These are phyloP conservation scores for Mus spicilegus DNA, from an alignment of 2,113 vertebrate species.

Conservation along the genomic window DNA sequence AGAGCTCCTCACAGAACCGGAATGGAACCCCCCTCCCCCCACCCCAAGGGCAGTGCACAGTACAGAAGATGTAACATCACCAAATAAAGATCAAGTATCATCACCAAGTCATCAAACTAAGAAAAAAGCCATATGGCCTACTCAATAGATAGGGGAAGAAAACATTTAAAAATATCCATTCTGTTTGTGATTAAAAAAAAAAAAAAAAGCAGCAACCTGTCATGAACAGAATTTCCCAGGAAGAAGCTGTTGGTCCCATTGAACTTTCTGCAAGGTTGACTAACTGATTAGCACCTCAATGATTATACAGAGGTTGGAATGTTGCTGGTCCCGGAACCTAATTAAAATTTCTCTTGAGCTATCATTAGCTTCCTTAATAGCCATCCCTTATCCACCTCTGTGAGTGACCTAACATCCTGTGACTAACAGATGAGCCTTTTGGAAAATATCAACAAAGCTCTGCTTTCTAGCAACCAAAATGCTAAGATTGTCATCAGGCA, in stretches of 20 bases:
- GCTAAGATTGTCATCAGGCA: neutral
- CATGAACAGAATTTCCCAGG: neutral
- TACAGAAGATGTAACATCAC: neutral
- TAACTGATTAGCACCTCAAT: neutral
- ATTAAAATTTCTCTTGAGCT: neutral
- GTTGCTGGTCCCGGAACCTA: neutral
- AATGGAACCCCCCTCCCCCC: too few relatives aligned
- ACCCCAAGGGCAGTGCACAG: rapidly evolving
- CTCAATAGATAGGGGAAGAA: neutral
- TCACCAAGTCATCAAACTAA: neutral
- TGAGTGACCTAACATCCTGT: neutral
- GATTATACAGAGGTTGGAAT: neutral
- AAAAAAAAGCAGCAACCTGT: neutral
- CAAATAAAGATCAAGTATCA: neutral
- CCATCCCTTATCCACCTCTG: neutral
- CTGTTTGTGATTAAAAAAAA: neutral
- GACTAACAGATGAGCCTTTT: neutral
- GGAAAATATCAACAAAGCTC: neutral
- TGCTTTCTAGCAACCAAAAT: neutral
- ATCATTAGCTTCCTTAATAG: neutral
- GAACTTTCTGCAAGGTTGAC: neutral
- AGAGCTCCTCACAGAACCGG: rapidly evolving
- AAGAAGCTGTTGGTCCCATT: neutral
- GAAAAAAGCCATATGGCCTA: neutral
- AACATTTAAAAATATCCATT: neutral